phyloP scores from a whole-genome alignment of 2,888 invertebrate species.

The Patella caerulea region DNA sequence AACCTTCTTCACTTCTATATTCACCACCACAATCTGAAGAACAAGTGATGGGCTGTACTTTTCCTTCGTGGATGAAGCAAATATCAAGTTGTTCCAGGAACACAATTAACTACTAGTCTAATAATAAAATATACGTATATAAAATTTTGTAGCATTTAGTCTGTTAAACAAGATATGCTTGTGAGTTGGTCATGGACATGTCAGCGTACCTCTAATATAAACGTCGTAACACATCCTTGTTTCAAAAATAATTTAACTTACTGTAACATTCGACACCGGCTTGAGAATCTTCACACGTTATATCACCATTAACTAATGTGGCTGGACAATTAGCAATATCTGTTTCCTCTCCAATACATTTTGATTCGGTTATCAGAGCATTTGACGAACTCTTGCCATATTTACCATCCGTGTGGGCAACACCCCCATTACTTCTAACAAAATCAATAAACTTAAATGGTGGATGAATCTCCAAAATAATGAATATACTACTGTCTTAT shows the following conservation, averaged over 20 bases:
- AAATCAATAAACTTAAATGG: background rate
- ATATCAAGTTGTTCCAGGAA: no score
- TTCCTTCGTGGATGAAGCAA: no score
- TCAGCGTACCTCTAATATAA: background rate
- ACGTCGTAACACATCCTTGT: background rate
- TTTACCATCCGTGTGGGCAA: constrained; percentile 19
- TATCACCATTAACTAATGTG: background rate
- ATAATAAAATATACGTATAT: no score
- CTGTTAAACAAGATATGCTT: no score
- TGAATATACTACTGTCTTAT: no score
- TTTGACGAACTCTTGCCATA: background rate
- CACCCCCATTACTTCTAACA: constrained; percentile 13
- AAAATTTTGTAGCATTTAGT: no score
- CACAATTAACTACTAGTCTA: no score
- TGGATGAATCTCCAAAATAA: no score
- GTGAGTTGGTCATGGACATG: no score
- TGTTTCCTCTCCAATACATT: constrained; percentile 18
- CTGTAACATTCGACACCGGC: constrained; percentile 30
- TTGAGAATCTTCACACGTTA: constrained; percentile 3
- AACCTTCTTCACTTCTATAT: constrained; percentile 27
- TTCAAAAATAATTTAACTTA: constrained; percentile 10
- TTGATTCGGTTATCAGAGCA: constrained; percentile 14
- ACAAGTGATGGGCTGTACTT: no score
- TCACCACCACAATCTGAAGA: constrained; percentile 32
- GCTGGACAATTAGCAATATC: constrained; percentile 22